These are phyloP conservation scores for Nansenia antarctica DNA, from an alignment of 2,113 vertebrate genomes.

Conservation along the genomic window DNA sequence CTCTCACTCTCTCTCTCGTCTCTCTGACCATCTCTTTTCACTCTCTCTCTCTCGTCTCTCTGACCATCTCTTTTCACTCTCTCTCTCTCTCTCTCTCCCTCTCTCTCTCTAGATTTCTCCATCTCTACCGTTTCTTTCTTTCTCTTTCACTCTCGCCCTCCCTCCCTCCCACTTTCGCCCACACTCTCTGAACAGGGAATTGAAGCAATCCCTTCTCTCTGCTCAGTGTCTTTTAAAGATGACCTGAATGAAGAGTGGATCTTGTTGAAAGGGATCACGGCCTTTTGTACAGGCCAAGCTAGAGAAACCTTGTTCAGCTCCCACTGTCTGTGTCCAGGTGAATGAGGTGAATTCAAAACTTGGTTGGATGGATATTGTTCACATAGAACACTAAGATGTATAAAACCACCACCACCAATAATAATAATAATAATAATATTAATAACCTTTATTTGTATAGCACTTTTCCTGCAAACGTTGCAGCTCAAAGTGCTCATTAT, in stretches of 20 bases:
- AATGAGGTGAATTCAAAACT: background rate
- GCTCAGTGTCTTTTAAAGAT: conserved; percentile 38
- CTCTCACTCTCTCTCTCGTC: background rate
- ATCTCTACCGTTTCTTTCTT: conserved; percentile 6
- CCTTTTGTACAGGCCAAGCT: conserved; percentile 21
- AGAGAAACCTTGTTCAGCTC: background rate
- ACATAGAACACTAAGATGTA: background rate
- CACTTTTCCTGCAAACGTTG: no score
- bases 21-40: conserved; percentile 7
- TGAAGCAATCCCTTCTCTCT: conserved; percentile 23
- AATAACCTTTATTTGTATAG: no score
- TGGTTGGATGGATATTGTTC: background rate
- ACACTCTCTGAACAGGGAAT: conserved; percentile 26
- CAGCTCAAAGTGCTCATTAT: no score
- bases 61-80: conserved; percentile 22
- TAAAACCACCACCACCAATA: background rate
- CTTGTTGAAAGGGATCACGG: conserved; percentile 26
- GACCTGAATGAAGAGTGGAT: conserved; percentile 19
- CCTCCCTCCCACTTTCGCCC: conserved; percentile 21
- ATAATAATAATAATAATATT: no score
- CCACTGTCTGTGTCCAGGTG: background rate
- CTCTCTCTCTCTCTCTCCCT: conserved; percentile 19
- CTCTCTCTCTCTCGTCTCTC: background rate
- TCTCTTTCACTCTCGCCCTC: conserved; percentile 4
- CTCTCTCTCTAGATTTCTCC: conserved; percentile 14